Base-by-base conservation (phyloP, 2,113 vertebrate genomes). In the Willisornis vidua region DNA sequence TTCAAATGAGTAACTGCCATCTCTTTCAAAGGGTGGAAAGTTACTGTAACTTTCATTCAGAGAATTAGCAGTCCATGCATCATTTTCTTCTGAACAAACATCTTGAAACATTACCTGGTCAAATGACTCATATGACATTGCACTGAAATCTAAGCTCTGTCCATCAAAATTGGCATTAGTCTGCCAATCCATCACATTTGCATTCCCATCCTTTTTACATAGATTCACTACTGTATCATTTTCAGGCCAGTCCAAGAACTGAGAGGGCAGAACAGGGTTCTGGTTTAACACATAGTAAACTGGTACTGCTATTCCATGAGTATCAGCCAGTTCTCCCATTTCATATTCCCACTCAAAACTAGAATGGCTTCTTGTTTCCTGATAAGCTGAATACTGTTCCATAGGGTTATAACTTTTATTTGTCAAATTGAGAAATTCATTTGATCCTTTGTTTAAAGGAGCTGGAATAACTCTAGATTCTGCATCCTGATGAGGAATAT, bases 81-180 rank as follows among this genome's bases (percentile, higher is more conserved):
- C 97, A 28, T 91, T 97, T 97, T 98, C 98, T 93, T 99, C 98
- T 76, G 98, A 98, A 95, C 97, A 98, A 61, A 98, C 95, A 91
- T 99, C 98, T 95, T 98, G 98, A 98, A 98, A 99, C 94, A 94
- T 94, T 94, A 99, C 95, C 43, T 98, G 98, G 92, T 97, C 72
- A 61, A 94, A 96, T 68, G 97, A 97, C 39, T 98, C 97, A 93
- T 90, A 95, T 3, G 97, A 97, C 76, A 95, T 80, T 4, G 59
- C 80, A 93, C 51, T 97, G 85, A 96, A 96, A 96, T 98, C 96
- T 49, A 97, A 87, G 93, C 84, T 96, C 49, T 97, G 98, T 17
- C 97, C 92, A 87, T 98, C 98, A 80, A 97, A 98, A 91, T 90
- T 98, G 68, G 97, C 98, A 87, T 98, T 98, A 96, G 85, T 84